phyloP scores from a whole-genome alignment of 2,888 invertebrate species.

The Sesia apiformis region DNA sequence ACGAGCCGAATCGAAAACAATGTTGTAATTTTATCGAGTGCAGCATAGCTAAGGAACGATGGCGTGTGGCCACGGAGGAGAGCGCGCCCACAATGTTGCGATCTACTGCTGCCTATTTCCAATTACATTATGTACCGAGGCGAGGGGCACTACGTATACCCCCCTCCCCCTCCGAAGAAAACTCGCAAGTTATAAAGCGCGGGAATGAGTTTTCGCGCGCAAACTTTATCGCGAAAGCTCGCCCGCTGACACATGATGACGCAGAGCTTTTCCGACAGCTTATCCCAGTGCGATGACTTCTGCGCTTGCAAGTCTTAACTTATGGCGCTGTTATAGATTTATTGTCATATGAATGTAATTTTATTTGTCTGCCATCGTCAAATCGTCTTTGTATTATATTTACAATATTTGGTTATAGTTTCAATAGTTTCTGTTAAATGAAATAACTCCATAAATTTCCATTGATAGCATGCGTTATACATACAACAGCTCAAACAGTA shows the following conservation, averaged over 20 bases:
- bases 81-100: constrained; percentile 36
- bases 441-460: no score
- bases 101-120: constrained; percentile 9
- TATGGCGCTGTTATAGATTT: no score
- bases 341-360: no score
- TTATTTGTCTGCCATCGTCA: no score
- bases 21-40: constrained; percentile 9
- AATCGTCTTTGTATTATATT: no score
- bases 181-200: constrained; percentile 60
- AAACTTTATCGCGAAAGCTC: constrained; percentile 55
- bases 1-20: constrained; percentile 1
- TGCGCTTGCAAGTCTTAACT: no score
- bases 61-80: constrained; percentile 12
- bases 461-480: no score
- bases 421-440: no score
- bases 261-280: constrained; percentile 21
- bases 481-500: no score
- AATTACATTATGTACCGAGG: constrained; percentile 47
- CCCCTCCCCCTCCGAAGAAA: constrained; percentile 36
- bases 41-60: constrained; percentile 5
- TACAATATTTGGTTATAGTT: no score
- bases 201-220: constrained; percentile 66
- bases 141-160: not conserved
- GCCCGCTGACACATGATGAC: constrained; percentile 24
- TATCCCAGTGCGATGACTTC: no score